A percentile compares a stretch with the other conserved stretches of the same genome.
phyloP scores from a whole-genome alignment of 1,140 invertebrate genomes.

The Drosophila willistoni region DNA sequence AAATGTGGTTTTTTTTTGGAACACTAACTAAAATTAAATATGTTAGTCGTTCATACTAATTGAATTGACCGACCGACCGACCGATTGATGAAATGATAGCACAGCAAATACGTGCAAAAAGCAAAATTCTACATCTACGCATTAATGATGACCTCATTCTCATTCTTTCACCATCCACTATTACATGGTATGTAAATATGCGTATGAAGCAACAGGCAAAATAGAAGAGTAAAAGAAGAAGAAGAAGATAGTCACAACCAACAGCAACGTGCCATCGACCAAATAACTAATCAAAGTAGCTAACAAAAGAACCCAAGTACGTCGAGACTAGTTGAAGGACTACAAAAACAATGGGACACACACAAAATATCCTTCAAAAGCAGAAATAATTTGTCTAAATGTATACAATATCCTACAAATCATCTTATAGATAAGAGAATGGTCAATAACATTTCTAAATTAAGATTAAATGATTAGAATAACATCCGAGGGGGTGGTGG shows the following conservation, averaged over 20 bases:
- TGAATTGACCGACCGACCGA: slow-evolving; percentile 47
- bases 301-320: slow-evolving; percentile 9
- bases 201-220: slow-evolving; percentile 42
- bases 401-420: no score
- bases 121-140: background rate
- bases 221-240: slow-evolving; percentile 23
- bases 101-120: background rate
- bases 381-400: background rate
- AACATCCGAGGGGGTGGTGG: no score
- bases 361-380: background rate
- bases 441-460: no score
- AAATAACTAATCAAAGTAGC: slow-evolving; percentile 53
- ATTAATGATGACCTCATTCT: slow-evolving; percentile 2
- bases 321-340: slow-evolving; percentile 18
- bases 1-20: background rate
- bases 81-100: slow-evolving; percentile 39
- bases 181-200: slow-evolving; percentile 41
- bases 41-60: slow-evolving; percentile 32
- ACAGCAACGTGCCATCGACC: slow-evolving; percentile 58
- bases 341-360: background rate
- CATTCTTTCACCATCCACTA: background rate
- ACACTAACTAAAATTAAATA: slow-evolving; percentile 11
- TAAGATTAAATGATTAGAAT: no score
- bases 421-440: no score
- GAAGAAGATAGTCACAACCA: slow-evolving; percentile 11